Base-by-base conservation (phyloP, 2,888 invertebrate species). In the Plebejus anna region DNA sequence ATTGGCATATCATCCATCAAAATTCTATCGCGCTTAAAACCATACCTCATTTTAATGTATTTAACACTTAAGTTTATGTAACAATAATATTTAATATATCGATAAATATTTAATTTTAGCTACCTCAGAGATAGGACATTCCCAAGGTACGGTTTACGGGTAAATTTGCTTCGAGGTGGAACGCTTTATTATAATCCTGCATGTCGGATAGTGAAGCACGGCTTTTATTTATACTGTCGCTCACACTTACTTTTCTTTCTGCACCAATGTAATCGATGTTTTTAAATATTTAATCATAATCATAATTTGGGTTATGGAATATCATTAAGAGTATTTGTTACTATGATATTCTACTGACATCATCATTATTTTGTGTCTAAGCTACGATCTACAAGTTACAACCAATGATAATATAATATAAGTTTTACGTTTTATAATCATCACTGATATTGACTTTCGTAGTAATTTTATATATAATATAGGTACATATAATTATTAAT, bases 91-190 rank as follows among this genome's bases (percentile, higher is more conserved):
- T 78, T 79, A 72, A 77, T 86, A 84, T 90, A 89, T 76, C 89
- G 91, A 83, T 82, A 78, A 84, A 91, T 87, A 84, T 88, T 89
- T 91, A 66, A 66, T 66, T 92, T 90, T 94, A 97, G 97, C 97
- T 97, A 97, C 95, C 97, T 97, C 92, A 96, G 97, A 96, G 97
- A 97, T 95, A 96, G 97, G 97, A 97, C 97, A 83, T 97, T 97
- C 93, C 97, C 97, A 96, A 97, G 97, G 97, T 97, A 97, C 91
- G 95, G 92, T 85, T 81, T 81, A 84, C 81, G 82, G 81, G 84
- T 86, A 85, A 86, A 88, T 88, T 89, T 80, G 92, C 91, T 92
- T 91, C 87, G 80, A 88, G 82, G 90, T 91, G 91, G 89, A 91
- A 92, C 92, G 93, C 93, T 92, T 90, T 82, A 81, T 79, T 78